Base-by-base conservation (phyloP, 1,140 invertebrate species). In the Lasioglossum albipes region DNA sequence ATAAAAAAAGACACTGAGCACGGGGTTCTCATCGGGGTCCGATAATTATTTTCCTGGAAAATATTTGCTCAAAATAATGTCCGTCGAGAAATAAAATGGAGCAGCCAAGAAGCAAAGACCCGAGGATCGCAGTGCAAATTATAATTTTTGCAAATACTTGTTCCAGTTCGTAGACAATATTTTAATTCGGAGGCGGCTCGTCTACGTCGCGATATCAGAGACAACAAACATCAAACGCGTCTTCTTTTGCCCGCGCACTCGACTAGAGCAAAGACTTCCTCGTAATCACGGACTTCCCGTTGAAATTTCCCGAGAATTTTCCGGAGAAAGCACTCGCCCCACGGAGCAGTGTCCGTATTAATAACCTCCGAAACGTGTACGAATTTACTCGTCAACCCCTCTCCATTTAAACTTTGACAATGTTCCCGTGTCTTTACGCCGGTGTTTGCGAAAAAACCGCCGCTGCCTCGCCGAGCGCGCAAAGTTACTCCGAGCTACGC, bases 361-460 rank as follows among this genome's bases (percentile, higher is more conserved):
- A 77, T 69, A 70, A 77, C 41, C 62, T 71, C 31, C 27, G 27
- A 36, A 69, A 69, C 27, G 52, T 27, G 36, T 16, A 22, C 42
- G 67, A 71, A 71, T 71, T 78, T 62, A 16, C 45, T 18, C n/a
- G 45, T 57, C 62, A 18, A 41, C 18, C 57, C 66, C 20, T 36
- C 20, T 0, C 22, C 68, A 20, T 78, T 78, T 49, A 72, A 78
- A 78, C 76, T 78, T 78, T 16, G 31, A 54, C 59, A 78, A 72
- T 52, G 75, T 64, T 41, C 36, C 57, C 57, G 9, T 36, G 22
- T 62, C 41, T 36, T 65, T 45, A 7, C 45, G 57, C 54, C 41
- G 36, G 27, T 12, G 27, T 70, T 70, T 59, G 18, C 27, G 57
- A 78, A 72, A 78, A 72, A 72, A 72, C 70, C 31, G 59, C 20